These are phyloP conservation scores for Drosophila miranda DNA, from an alignment of 1,140 invertebrate genomes.

Conservation along the genomic window DNA sequence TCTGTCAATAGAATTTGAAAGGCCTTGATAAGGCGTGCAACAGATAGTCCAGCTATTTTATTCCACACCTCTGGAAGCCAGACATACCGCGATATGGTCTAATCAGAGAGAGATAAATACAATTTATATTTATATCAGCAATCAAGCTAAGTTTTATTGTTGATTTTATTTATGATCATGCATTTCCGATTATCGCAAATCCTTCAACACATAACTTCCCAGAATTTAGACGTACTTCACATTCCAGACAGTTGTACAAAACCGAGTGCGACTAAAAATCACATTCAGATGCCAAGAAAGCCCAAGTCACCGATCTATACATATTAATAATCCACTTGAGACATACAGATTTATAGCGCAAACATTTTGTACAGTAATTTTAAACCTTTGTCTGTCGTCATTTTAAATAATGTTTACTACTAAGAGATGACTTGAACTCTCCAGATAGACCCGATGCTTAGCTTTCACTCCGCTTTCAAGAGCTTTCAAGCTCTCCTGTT, in stretches of 20 bases:
- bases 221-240: constrained; percentile 11
- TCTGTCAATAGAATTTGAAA: neutral
- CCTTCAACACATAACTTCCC: constrained; percentile 15
- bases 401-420: constrained; percentile 19
- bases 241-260: constrained; percentile 9
- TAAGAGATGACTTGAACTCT: constrained; percentile 30
- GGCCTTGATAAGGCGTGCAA: constrained; percentile 22
- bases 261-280: constrained; percentile 38
- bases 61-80: neutral
- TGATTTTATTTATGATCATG: constrained; percentile 31
- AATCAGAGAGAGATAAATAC: constrained; percentile 19
- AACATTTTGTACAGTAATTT: constrained; percentile 31
- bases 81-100: constrained; percentile 15
- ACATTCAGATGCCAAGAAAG: constrained; percentile 23
- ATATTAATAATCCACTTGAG: constrained; percentile 28
- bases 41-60: too few species aligned
- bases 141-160: constrained; percentile 19
- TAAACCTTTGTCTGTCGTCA: constrained; percentile 27
- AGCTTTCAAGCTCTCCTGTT: too few species aligned
- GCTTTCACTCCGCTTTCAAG: too few species aligned
- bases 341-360: constrained; percentile 28
- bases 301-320: constrained; percentile 33
- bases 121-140: constrained; percentile 8
- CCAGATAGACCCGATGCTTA: neutral
- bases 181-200: constrained; percentile 32